Conservation (phyloP, 2,797 vertebrate species). For the Gallinago nigripennis region DNA sequence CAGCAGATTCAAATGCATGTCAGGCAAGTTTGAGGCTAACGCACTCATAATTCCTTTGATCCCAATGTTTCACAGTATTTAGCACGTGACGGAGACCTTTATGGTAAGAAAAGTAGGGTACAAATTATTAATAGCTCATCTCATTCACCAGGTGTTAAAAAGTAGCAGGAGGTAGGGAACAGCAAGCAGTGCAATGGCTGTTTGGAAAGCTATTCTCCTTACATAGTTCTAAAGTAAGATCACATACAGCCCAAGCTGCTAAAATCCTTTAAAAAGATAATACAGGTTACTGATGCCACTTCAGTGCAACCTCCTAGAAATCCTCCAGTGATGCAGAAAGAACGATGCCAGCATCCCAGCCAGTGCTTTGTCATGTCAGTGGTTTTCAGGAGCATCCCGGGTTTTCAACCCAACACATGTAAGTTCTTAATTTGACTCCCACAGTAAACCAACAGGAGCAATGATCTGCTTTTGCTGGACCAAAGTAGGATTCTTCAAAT, state of each 20-base stretch:
- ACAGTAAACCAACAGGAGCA: neutral
- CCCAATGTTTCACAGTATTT: neutral
- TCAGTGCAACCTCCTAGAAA: neutral
- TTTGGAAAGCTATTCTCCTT: neutral
- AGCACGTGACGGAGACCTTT: constrained; percentile 11
- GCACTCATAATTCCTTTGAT: neutral
- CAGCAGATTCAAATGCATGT: neutral
- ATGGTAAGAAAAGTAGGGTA: neutral
- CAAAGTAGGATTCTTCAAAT: neutral
- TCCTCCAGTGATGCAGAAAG: neutral
- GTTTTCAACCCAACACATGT: neutral
- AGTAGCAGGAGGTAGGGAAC: neutral
- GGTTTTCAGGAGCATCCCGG: neutral
- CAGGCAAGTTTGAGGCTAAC: neutral
- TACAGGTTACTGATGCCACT: neutral
- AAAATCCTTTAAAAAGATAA: neutral
- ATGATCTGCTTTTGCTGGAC: neutral
- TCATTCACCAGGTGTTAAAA: neutral
- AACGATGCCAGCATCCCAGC: neutral
- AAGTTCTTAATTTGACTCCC: neutral
- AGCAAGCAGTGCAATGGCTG: neutral
- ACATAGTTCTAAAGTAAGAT: neutral
- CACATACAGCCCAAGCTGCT: neutral
- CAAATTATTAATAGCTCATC: constrained; percentile 24
- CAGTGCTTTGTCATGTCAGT: neutral